Evolutionary conservation across 2,797 vertebrate genomes (phyloP).

Genomic region (Sebastes dallii): DNA sequence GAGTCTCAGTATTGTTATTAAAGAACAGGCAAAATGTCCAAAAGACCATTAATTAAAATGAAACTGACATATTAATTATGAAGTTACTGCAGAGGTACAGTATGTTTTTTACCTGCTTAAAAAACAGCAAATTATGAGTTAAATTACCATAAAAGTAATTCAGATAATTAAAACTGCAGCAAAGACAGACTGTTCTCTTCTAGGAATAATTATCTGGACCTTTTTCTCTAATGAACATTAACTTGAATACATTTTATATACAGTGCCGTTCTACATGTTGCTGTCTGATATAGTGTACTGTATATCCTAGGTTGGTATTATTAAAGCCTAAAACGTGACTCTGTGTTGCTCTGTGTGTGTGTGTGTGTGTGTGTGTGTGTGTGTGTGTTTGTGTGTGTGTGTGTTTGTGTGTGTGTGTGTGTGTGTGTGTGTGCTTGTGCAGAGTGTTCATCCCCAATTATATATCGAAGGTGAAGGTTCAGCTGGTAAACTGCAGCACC

Average conservation of each 20-base stretch:
- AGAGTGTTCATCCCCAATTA: slow-evolving; percentile 98
- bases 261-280: background rate
- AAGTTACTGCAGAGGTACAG: background rate
- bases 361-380: background rate
- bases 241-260: background rate
- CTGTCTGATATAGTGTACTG: background rate
- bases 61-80: background rate
- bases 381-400: background rate
- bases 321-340: background rate
- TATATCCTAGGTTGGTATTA: background rate
- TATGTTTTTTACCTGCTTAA: background rate
- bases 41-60: background rate
- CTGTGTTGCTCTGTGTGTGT: slow-evolving; percentile 24
- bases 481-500: slow-evolving; percentile 89
- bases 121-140: background rate
- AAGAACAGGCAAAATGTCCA: background rate
- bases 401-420: background rate
- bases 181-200: background rate
- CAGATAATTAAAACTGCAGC: background rate
- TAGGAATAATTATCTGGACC: background rate
- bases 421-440: slow-evolving; percentile 27
- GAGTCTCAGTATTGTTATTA: background rate
- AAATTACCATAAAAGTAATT: background rate
- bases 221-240: background rate
- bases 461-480: slow-evolving; percentile 90